Percentiles rank a stretch among this genome's conserved stretches.
Conservation (phyloP, 2,113 vertebrate species). For the Burhinus bistriatus region DNA sequence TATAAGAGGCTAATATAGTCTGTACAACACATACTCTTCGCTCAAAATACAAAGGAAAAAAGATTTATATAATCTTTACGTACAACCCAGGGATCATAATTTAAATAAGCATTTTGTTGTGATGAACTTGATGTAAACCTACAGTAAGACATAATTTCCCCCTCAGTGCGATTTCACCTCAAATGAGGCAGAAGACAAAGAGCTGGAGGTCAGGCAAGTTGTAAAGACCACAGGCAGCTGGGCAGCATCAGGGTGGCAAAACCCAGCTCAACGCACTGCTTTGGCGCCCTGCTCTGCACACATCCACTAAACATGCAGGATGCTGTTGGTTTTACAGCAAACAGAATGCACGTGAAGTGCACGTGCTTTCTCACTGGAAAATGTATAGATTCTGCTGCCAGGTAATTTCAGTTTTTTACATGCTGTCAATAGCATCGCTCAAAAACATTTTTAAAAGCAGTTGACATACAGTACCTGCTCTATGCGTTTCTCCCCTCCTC, state of each 20-base stretch:
- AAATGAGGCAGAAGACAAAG: background rate
- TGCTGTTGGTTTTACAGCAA: background rate
- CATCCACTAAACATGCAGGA: background rate
- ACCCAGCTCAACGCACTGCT: accelerated
- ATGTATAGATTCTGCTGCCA: background rate
- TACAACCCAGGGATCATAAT: background rate
- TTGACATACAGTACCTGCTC: background rate
- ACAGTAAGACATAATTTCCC: background rate
- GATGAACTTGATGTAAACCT: background rate
- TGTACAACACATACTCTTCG: accelerated
- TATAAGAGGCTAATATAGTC: background rate
- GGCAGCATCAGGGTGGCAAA: background rate
- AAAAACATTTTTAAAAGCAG: background rate
- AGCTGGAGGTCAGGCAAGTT: background rate
- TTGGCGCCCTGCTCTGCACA: accelerated
- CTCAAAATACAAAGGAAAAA: background rate
- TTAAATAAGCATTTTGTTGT: background rate
- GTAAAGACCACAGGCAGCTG: background rate
- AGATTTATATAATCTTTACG: background rate
- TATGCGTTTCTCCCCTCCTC: background rate
- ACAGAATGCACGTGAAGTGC: background rate
- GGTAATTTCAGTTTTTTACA: background rate
- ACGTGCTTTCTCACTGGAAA: background rate
- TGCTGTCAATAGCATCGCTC: background rate
- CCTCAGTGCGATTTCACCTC: background rate